phyloP scores from a whole-genome alignment of 2,113 vertebrate genomes.

The Heteronetta atricapilla region DNA sequence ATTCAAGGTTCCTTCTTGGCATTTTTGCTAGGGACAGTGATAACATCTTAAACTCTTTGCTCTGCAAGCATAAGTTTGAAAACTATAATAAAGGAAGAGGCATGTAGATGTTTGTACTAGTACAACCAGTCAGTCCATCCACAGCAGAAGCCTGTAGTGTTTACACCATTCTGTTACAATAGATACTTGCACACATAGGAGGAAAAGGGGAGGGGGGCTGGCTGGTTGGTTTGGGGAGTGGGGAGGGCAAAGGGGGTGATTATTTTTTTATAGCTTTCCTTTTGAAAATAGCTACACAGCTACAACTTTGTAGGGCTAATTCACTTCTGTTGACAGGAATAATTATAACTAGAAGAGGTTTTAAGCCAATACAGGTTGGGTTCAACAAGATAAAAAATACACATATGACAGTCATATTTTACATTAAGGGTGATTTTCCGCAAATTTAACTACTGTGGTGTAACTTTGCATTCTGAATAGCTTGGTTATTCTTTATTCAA shows the following conservation, averaged over 20 bases:
- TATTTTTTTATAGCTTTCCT: not conserved
- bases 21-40: not conserved
- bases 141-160: not conserved
- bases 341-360: not conserved
- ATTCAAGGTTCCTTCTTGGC: not conserved
- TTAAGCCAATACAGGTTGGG: not conserved
- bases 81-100: not conserved
- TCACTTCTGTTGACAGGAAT: not conserved
- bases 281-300: not conserved
- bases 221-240: accelerated
- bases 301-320: not conserved
- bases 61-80: accelerated
- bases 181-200: not conserved
- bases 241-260: not conserved
- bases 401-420: not conserved
- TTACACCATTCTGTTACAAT: not conserved
- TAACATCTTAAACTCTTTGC: not conserved
- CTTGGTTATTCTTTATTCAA: too few relatives aligned
- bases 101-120: not conserved
- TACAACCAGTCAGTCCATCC: not conserved
- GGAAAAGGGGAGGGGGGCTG: not conserved
- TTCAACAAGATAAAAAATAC: not conserved
- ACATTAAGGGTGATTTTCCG: not conserved
- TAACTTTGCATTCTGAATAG: not conserved
- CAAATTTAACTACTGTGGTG: not conserved